Evolutionary conservation across 2,797 vertebrate genomes (phyloP).

Genomic region (Fundulus diaphanus): DNA sequence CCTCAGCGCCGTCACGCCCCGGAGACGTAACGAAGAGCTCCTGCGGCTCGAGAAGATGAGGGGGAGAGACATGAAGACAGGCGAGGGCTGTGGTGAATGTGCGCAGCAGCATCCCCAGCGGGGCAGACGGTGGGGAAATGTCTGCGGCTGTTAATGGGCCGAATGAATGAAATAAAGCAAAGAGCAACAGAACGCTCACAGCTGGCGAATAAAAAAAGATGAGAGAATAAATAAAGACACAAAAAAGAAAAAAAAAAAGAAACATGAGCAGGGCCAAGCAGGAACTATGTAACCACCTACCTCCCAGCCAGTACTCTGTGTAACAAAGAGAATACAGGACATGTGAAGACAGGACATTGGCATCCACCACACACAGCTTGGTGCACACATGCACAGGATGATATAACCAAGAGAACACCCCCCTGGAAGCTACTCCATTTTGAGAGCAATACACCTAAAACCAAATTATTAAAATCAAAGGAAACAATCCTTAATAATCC

Average conservation of each 20-base stretch:
- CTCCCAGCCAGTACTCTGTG: slow-evolving; percentile 99
- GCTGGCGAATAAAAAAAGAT: slow-evolving; percentile 87
- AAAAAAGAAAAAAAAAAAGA: slow-evolving; percentile 46
- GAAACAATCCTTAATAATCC: neutral
- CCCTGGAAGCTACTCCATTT: slow-evolving; percentile 33
- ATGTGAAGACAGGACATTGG: slow-evolving; percentile 72
- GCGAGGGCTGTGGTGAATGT: slow-evolving; percentile 57
- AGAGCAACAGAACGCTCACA: slow-evolving; percentile 88
- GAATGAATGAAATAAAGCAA: slow-evolving; percentile 78
- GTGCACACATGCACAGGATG: slow-evolving; percentile 33
- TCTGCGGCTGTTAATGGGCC: slow-evolving; percentile 94
- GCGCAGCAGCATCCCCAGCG: slow-evolving; percentile 66
- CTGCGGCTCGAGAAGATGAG: slow-evolving; percentile 59
- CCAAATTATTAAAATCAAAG: neutral
- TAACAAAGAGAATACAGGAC: slow-evolving; percentile 93
- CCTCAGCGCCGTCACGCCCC: slow-evolving; percentile 73
- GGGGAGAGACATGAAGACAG: slow-evolving; percentile 44
- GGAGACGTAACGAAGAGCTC: slow-evolving; percentile 49
- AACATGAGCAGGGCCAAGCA: slow-evolving; percentile 87
- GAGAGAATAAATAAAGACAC: slow-evolving; percentile 48
- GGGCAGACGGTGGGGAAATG: slow-evolving; percentile 67
- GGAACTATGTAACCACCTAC: slow-evolving; percentile 95
- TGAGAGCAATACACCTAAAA: slow-evolving; percentile 30
- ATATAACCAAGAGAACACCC: slow-evolving; percentile 34
- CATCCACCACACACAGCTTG: slow-evolving; percentile 28